Conservation (phyloP, 2,113 vertebrate species). For the Tor tambroides region DNA sequence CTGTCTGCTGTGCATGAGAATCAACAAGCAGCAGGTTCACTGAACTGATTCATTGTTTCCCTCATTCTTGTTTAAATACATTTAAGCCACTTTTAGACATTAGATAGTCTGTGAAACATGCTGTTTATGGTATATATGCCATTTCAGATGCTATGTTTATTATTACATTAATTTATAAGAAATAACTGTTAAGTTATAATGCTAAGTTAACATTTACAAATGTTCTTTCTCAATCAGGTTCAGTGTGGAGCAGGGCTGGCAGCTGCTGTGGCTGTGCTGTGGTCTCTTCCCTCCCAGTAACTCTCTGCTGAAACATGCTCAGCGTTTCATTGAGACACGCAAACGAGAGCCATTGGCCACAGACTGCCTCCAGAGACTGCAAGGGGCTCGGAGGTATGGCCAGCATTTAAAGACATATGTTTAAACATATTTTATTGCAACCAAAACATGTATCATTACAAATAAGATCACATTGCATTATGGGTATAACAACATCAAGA, state of each 20-base stretch:
- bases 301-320: slow-evolving; percentile 82
- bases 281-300: slow-evolving; percentile 91
- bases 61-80: too few species aligned
- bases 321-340: slow-evolving; percentile 87
- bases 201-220: background rate
- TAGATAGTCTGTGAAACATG: background rate
- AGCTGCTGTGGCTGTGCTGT: slow-evolving; percentile 96
- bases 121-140: background rate
- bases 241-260: slow-evolving; percentile 90
- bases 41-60: background rate
- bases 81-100: background rate
- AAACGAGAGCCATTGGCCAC: slow-evolving; percentile 78
- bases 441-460: background rate
- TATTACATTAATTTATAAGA: background rate
- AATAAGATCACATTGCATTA: background rate
- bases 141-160: background rate
- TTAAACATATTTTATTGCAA: background rate
- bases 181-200: background rate
- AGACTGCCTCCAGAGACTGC: slow-evolving; percentile 83
- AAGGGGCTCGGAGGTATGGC: slow-evolving; percentile 84
- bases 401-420: background rate
- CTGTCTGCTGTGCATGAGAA: background rate
- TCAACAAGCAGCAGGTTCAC: background rate
- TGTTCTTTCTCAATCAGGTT: slow-evolving; percentile 72
- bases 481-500: background rate